A percentile compares a stretch with the other conserved stretches of the same genome.
phyloP scores from a whole-genome alignment of 2,113 vertebrate species.

The Poeciliopsis turrubarensis region DNA sequence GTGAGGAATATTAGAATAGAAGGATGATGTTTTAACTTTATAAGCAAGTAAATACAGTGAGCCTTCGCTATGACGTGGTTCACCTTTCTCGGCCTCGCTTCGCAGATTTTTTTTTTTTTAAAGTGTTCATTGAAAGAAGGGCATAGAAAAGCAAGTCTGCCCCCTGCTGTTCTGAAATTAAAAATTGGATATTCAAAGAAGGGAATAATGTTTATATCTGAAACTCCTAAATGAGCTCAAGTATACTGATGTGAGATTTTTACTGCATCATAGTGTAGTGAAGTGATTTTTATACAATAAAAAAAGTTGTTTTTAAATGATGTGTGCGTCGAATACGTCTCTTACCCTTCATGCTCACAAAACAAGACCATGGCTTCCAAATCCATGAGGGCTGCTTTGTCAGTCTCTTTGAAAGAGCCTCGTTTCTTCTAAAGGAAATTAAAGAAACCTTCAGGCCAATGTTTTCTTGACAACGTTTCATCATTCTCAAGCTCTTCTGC shows the following conservation, averaged over 20 bases:
- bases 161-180: slow-evolving; percentile 54
- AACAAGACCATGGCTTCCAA: slow-evolving; percentile 92
- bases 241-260: not conserved
- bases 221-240: not conserved
- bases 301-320: not conserved
- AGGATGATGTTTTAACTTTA: not conserved
- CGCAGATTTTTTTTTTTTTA: no score
- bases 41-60: not conserved
- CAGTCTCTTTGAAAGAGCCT: slow-evolving; percentile 84
- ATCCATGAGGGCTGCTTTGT: slow-evolving; percentile 85
- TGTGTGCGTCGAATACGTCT: not conserved
- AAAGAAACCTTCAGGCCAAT: slow-evolving; percentile 1
- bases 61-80: no score
- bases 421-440: slow-evolving; percentile 84
- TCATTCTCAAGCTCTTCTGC: no score
- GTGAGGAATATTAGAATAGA: not conserved
- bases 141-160: slow-evolving; percentile 22
- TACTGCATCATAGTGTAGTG: not conserved
- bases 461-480: not conserved
- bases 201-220: not conserved
- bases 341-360: slow-evolving; percentile 85
- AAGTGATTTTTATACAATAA: slow-evolving; percentile 25
- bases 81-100: no score
- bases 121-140: not conserved
- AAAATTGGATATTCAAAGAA: not conserved